These are phyloP conservation scores for Eriocheir sinensis DNA, from an alignment of 1,140 invertebrate species.

Conservation along the genomic window DNA sequence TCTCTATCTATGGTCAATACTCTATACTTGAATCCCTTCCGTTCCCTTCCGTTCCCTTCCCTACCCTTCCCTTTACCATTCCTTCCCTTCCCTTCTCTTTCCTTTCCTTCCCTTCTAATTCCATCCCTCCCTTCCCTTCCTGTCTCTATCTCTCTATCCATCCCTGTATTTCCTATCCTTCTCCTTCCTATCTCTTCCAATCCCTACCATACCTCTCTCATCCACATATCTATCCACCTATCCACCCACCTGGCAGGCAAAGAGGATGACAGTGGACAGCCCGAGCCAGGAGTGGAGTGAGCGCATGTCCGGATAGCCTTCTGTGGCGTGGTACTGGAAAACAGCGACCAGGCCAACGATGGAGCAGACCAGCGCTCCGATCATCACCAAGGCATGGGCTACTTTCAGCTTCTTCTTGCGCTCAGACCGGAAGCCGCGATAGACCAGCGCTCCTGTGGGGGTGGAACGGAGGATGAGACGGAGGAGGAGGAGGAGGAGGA, in stretches of 20 bases:
- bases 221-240: neutral
- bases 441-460: constrained; percentile 89
- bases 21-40: too few relatives aligned
- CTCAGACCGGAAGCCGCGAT: constrained; percentile 89
- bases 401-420: constrained; percentile 90
- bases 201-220: neutral
- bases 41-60: too few relatives aligned
- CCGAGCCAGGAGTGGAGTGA: constrained; percentile 94
- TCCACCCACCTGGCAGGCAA: constrained; percentile 87
- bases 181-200: neutral
- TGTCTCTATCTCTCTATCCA: neutral
- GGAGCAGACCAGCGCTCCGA: constrained; percentile 86
- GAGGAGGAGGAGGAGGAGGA: too few relatives aligned
- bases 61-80: too few relatives aligned
- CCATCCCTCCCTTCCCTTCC: neutral
- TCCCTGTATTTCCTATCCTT: neutral
- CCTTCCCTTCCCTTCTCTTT: neutral
- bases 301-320: constrained; percentile 90
- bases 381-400: constrained; percentile 88
- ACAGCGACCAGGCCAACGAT: constrained; percentile 89
- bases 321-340: constrained; percentile 91
- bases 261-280: constrained; percentile 88
- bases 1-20: too few relatives aligned
- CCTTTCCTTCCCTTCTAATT: neutral
- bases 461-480: too few relatives aligned